Evolutionary conservation across 1,140 invertebrate species (phyloP), one percentile per base, ranked within the genome.

Genomic region (Eueides isabella): DNA sequence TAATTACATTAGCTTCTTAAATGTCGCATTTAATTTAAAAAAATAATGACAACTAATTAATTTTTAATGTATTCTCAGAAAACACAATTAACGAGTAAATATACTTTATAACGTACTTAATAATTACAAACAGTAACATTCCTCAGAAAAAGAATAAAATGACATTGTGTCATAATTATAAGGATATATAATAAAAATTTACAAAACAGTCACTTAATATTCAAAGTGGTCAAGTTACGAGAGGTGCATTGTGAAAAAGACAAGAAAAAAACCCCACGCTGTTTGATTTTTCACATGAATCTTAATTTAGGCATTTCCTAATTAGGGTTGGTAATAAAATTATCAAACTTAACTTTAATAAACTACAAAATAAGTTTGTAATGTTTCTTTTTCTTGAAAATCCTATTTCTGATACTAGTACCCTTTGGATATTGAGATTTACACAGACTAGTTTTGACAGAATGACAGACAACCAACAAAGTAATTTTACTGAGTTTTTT

Each of bases 151-250:
- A 55, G 5, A 44, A 12, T 12, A 38, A 38, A 38, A 5, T 5
- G 31, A 5, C 7, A 38, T 38, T 44, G 11, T 11, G 23, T 55
- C 1, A 9, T 55, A 9, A 11, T 38, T 1, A 30, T 55, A 70
- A 74, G 72, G 79, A 83, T 81, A 74, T 69, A 28, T 65, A 9
- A 55, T 55, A 26, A 55, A 26, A 38, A 55, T 55, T 55, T 55
- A 55, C 48, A 12, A 23, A 55, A 26, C 3, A 26, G 12, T 55
- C 48, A 55, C 9, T 55, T 55, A 55, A 55, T 55, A 55, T 55
- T 55, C 19, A 55, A 55, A 26, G 19, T 55, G 19, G 11, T 55
- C 19, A 55, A 19, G 19, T 55, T 55, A 26, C 19, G 48, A 26
- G 48, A 55, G 26, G 48, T 55, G 48, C 48, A 55, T 55, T 55